Evolutionary conservation across 2,888 invertebrate species (phyloP).

Genomic region (Apodemia zela): DNA sequence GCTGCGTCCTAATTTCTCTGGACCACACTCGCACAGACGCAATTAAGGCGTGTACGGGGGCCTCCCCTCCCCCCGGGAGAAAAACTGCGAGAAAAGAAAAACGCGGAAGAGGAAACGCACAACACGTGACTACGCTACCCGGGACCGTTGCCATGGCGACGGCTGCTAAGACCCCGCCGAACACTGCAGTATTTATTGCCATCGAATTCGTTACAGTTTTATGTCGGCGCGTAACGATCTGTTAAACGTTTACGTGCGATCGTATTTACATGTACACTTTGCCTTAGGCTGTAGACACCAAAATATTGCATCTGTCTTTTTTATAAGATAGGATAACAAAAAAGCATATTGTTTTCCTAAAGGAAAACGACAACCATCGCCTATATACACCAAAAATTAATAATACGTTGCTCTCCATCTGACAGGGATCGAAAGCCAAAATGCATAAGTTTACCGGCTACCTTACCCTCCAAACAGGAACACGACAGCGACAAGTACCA

Average conservation of each 20-base stretch:
- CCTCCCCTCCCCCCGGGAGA: constrained; percentile 39
- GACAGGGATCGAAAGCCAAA: no score
- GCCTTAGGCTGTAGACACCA: background rate
- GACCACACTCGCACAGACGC: constrained; percentile 80
- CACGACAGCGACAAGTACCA: no score
- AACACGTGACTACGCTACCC: constrained; percentile 80
- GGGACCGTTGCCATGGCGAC: constrained; percentile 66
- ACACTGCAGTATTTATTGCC: constrained; percentile 21
- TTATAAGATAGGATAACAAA: no score
- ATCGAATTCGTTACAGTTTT: constrained; percentile 4
- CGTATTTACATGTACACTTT: background rate
- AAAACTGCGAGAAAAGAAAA: constrained; percentile 71
- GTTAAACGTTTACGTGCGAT: background rate
- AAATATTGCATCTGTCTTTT: background rate
- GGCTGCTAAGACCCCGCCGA: constrained; percentile 30
- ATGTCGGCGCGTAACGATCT: background rate
- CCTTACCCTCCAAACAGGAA: no score
- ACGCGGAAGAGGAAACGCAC: constrained; percentile 73
- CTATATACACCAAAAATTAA: no score
- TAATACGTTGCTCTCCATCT: no score
- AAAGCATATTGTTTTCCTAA: no score
- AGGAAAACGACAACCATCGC: no score
- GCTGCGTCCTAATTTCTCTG: constrained; percentile 75
- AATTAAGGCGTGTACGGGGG: constrained; percentile 78
- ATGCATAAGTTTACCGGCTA: no score